Conservation (phyloP, 2,113 vertebrate genomes). For the Dinomys branickii region DNA sequence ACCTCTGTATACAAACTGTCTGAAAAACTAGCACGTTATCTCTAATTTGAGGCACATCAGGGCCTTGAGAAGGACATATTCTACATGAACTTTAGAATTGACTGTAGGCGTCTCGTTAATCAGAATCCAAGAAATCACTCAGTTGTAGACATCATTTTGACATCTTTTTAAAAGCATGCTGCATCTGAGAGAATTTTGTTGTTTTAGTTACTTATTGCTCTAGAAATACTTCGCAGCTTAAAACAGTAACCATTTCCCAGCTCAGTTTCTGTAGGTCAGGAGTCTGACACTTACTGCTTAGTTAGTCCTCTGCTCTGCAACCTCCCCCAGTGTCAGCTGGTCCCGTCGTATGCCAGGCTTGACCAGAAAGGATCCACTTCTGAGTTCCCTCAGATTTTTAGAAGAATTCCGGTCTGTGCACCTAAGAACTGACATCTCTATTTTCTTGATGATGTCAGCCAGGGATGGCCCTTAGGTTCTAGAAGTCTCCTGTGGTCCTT, state of each 20-base stretch:
- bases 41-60: background rate
- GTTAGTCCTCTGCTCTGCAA: background rate
- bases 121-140: background rate
- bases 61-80: background rate
- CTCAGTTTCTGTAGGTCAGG: background rate
- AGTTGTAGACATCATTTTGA: background rate
- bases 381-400: background rate
- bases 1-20: background rate
- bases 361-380: background rate
- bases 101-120: background rate
- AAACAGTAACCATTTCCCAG: background rate
- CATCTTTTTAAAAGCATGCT: constrained; percentile 10
- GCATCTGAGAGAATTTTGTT: background rate
- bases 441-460: background rate
- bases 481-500: background rate
- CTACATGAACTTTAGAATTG: background rate
- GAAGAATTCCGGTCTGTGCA: background rate
- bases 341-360: background rate
- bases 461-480: background rate
- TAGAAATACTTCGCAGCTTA: background rate
- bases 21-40: background rate
- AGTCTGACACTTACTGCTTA: background rate
- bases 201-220: background rate
- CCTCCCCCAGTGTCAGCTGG: background rate
- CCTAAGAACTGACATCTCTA: background rate